phyloP scores from a whole-genome alignment of 2,888 invertebrate genomes.

The Calameuta filiformis region DNA sequence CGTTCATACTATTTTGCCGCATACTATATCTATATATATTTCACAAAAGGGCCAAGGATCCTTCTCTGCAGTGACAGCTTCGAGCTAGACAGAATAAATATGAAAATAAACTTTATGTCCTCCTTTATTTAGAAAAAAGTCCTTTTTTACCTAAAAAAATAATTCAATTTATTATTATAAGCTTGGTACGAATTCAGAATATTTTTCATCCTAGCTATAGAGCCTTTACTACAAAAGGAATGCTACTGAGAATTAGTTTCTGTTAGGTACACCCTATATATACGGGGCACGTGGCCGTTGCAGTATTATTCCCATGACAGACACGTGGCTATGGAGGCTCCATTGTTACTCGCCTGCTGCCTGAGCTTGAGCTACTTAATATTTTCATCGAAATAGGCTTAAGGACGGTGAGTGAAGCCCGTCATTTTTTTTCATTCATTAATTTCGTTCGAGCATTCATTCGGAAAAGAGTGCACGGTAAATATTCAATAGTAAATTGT shows the following conservation, averaged over 20 bases:
- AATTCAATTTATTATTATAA: not conserved
- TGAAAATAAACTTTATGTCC: too few species aligned
- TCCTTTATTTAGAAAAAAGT: too few species aligned
- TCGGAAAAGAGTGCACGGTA: not conserved
- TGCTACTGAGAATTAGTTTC: not conserved
- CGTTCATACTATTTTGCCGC: not conserved
- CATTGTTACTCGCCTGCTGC: conserved; percentile 28
- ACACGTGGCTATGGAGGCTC: conserved; percentile 47
- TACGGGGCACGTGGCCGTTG: conserved; percentile 52
- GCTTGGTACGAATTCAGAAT: not conserved
- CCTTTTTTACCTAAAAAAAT: not conserved
- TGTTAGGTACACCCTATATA: conserved; percentile 38
- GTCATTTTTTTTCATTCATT: conserved; percentile 45
- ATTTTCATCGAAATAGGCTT: conserved; percentile 48
- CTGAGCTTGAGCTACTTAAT: conserved; percentile 48
- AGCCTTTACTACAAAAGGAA: not conserved
- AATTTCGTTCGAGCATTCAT: conserved; percentile 31
- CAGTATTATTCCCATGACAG: conserved; percentile 50
- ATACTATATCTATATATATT: not conserved
- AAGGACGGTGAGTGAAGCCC: conserved; percentile 20
- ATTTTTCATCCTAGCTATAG: not conserved
- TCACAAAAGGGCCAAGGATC: not conserved
- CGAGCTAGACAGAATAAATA: not conserved
- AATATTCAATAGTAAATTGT: not conserved
- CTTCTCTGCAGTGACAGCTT: not conserved